phyloP scores from a whole-genome alignment of 2,888 invertebrate species.

The Atrina japonica region DNA sequence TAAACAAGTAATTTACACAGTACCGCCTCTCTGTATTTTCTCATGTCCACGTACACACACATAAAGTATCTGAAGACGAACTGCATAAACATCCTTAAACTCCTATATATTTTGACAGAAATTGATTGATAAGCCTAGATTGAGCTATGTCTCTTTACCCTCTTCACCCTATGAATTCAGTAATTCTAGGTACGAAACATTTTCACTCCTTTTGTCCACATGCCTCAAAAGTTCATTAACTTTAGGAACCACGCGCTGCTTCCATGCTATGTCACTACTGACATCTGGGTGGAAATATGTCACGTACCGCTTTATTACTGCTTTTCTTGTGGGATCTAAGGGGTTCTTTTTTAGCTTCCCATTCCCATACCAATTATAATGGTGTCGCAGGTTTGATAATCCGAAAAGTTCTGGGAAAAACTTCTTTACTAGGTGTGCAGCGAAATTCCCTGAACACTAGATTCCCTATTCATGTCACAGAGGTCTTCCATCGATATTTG shows the following conservation, averaged over 20 bases:
- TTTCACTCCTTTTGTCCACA: neutral
- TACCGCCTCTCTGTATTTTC: too few relatives aligned
- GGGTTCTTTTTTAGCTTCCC: slow-evolving; percentile 4
- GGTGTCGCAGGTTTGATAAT: neutral
- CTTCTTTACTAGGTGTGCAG: neutral
- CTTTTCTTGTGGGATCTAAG: neutral
- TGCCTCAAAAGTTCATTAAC: slow-evolving; percentile 1
- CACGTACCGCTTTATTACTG: neutral
- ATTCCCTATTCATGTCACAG: too few relatives aligned
- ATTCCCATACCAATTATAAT: neutral
- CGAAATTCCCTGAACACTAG: neutral
- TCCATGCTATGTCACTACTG: neutral
- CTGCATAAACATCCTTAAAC: too few relatives aligned
- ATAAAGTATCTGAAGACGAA: too few relatives aligned
- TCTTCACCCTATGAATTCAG: too few relatives aligned
- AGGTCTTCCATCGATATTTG: too few relatives aligned
- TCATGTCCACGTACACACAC: too few relatives aligned
- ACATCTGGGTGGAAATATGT: neutral
- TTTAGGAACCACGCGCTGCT: slow-evolving; percentile 3
- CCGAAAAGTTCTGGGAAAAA: slow-evolving; percentile 1
- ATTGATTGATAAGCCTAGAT: too few relatives aligned
- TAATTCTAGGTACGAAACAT: neutral
- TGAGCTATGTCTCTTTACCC: too few relatives aligned
- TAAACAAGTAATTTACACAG: too few relatives aligned
- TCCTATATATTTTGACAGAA: too few relatives aligned